Base-by-base conservation (phyloP, 2,113 vertebrate species). In the Actenoides lindsayi region DNA sequence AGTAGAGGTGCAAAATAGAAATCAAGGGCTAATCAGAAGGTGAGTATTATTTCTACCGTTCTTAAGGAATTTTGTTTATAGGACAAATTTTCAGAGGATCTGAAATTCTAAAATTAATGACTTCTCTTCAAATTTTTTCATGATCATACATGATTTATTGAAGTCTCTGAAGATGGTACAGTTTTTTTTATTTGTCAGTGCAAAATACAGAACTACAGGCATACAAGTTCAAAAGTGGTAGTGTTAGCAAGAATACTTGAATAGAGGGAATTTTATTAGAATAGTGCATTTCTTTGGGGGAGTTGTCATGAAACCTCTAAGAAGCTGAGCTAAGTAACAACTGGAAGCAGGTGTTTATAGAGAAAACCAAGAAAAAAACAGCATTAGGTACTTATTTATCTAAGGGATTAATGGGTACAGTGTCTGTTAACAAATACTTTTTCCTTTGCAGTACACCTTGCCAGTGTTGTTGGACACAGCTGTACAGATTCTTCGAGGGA, bases 401-500 rank as follows among this genome's bases (percentile, higher is more conserved):
- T 62, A 37, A 69, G 20, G 7, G 27, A 33, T 25, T 87, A 35
- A 48, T 17, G 7, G 69, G 13, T 70, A 41, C 13, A 5, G 44
- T 63, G 16, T 63, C 53, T 94, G 57, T 79, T 90, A 35, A 37
- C 51, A 42, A 81, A 39, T 2, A 46, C 65, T 30, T 89, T 87
- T 95, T 56, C 13, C 64, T 89, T 95, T 96, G 41, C 96, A 99
- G 99, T 99, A 99, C 84, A 99, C 99, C 9, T 96, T 99, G 71
- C 99, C 99, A 35, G 64, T 99, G 84, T 94, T 99, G 85, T 94
- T 98, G 95, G 98, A 98, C 87, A 98, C 98, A 18, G 94, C 98
- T 42, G 83, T 98, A 30, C 99, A 99, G 85, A 98, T 99, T 87
- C 90, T 99, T 68, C 98, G 96, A 95, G 99, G 99, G 33, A 99